These are phyloP conservation scores for Camponotus vicinus DNA, from an alignment of 1,140 invertebrate genomes.

Conservation along the genomic window DNA sequence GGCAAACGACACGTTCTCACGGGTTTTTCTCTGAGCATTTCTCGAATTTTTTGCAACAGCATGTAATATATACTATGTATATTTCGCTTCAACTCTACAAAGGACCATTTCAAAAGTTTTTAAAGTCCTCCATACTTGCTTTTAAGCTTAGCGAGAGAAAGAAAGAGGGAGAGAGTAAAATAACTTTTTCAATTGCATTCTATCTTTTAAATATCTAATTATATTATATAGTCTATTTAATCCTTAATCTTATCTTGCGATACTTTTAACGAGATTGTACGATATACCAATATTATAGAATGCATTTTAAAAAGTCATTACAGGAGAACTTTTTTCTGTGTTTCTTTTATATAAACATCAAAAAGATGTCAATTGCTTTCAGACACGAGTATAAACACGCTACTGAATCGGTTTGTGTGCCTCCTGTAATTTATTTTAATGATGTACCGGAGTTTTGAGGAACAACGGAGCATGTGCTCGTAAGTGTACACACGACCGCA, in stretches of 20 bases:
- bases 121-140: background rate
- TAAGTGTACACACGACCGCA: conserved; percentile 59
- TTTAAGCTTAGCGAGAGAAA: background rate
- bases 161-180: background rate
- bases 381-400: background rate
- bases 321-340: conserved; percentile 11
- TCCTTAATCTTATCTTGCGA: background rate
- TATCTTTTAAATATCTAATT: background rate
- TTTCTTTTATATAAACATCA: background rate
- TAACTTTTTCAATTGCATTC: background rate
- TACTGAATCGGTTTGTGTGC: background rate
- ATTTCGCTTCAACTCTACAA: background rate
- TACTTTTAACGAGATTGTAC: background rate
- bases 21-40: background rate
- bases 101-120: background rate
- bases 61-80: background rate
- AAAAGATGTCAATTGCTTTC: conserved; percentile 36
- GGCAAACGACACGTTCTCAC: conserved; percentile 23
- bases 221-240: background rate
- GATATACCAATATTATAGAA: background rate
- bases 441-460: conserved; percentile 59
- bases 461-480: conserved; percentile 40
- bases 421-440: conserved; percentile 59
- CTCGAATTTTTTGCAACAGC: background rate
- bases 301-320: background rate